Percentiles rank a stretch among this genome's conserved stretches.
phyloP scores from a whole-genome alignment of 2,113 vertebrate species.

The Odocoileus hemionus region DNA sequence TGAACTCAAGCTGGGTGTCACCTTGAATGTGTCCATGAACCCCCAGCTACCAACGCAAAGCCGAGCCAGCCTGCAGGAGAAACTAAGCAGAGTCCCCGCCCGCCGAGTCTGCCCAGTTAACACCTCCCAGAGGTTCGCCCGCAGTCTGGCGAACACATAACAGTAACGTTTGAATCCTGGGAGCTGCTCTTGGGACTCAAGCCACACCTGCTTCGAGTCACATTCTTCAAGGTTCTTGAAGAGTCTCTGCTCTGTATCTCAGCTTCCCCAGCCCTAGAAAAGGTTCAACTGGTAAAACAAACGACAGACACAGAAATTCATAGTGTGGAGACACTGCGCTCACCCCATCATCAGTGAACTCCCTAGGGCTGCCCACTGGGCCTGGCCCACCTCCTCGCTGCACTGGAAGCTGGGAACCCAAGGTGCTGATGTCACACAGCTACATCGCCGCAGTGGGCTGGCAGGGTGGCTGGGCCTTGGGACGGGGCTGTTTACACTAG shows the following conservation, averaged over 20 bases:
- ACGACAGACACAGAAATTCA: background rate
- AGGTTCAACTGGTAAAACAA: background rate
- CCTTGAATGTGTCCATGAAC: rapidly evolving
- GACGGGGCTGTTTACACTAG: constrained; percentile 61
- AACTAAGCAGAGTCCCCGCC: rapidly evolving
- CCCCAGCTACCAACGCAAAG: rapidly evolving
- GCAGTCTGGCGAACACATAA: rapidly evolving
- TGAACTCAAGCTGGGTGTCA: background rate
- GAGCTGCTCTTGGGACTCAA: background rate
- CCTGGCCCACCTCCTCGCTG: background rate
- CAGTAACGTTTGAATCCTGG: rapidly evolving
- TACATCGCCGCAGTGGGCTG: background rate
- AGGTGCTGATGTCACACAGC: background rate
- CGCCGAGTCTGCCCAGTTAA: rapidly evolving
- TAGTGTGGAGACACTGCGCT: background rate
- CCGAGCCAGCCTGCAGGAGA: no score
- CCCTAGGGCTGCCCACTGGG: background rate
- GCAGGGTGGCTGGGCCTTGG: constrained; percentile 3
- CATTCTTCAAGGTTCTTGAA: background rate
- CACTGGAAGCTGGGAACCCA: background rate
- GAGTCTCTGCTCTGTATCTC: background rate
- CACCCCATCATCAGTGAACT: rapidly evolving
- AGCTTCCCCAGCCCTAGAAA: background rate
- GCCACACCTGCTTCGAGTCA: background rate
- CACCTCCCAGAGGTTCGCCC: background rate